These are phyloP conservation scores for Mormyrops boulengeri DNA, from an alignment of 2,797 vertebrate species.

Conservation along the genomic window DNA sequence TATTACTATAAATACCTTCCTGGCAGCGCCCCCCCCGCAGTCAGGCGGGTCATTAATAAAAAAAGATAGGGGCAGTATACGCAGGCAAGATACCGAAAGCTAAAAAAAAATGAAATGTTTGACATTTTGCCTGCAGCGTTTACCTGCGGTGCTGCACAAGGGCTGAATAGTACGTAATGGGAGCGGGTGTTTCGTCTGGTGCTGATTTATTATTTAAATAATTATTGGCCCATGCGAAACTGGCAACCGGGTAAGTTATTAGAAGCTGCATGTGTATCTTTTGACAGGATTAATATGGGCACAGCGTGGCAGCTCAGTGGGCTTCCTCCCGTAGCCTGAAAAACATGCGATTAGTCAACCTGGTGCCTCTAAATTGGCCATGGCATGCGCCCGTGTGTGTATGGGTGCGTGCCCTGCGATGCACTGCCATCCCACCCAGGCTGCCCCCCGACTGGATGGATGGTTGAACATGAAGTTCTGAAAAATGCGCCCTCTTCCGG, in stretches of 20 bases:
- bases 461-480: not conserved
- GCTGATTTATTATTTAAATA: not conserved
- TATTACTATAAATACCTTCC: not conserved
- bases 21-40: not conserved
- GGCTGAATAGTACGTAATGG: not conserved
- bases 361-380: not conserved
- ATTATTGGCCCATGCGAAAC: not conserved
- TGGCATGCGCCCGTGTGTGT: not conserved
- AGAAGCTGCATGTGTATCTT: not conserved
- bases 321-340: not conserved
- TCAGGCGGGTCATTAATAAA: not conserved
- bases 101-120: not conserved
- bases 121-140: not conserved
- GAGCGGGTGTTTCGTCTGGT: not conserved
- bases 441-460: not conserved
- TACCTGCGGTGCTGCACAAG: not conserved
- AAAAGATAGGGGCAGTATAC: not conserved
- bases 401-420: not conserved
- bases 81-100: not conserved
- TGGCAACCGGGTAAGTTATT: not conserved
- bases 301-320: not conserved
- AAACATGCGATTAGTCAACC: not conserved
- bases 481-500: not conserved
- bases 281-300: slow-evolving; percentile 1
- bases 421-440: not conserved